Evolutionary conservation across 2,113 vertebrate genomes (phyloP).

Genomic region (Amblyornis subalaris): DNA sequence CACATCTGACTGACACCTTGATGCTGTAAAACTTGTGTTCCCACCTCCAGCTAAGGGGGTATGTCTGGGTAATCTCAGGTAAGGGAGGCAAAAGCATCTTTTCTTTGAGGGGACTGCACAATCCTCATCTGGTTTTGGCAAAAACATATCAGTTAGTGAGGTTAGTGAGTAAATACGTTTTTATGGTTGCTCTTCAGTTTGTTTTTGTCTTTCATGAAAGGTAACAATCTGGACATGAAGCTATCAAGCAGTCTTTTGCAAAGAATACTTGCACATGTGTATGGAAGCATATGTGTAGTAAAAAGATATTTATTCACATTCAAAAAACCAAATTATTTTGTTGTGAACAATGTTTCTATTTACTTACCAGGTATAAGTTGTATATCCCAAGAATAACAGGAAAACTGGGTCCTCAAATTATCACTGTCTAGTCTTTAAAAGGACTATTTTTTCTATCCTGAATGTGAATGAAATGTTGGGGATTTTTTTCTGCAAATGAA

Average conservation of each 20-base stretch:
- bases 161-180: not conserved
- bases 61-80: not conserved
- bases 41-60: not conserved
- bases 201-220: not conserved
- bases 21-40: not conserved
- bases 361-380: not conserved
- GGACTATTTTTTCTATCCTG: not conserved
- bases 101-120: not conserved
- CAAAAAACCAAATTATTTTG: not conserved
- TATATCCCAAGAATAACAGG: not conserved
- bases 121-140: not conserved
- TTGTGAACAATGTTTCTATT: not conserved
- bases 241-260: not conserved
- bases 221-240: not conserved
- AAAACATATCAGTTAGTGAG: not conserved
- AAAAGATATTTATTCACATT: not conserved
- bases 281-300: not conserved
- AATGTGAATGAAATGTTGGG: not conserved
- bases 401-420: not conserved
- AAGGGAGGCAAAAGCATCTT: not conserved
- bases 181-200: not conserved
- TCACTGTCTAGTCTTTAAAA: not conserved
- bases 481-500: not conserved
- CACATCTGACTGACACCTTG: not conserved
- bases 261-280: not conserved